Base-by-base conservation (phyloP, 2,113 vertebrate species). In the Macrotus californicus region DNA sequence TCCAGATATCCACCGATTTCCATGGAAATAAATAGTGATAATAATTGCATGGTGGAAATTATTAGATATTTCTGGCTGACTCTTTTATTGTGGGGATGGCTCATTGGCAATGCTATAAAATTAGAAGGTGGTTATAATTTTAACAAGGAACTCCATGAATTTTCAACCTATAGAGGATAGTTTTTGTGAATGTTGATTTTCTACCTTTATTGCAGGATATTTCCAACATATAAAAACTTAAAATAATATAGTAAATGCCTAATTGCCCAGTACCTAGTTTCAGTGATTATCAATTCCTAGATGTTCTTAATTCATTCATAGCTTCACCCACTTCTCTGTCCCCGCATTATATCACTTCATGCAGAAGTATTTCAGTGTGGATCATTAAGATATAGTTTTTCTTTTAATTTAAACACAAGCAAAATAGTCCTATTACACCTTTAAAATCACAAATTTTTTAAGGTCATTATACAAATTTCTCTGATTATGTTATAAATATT, bases 91-190 rank as follows among this genome's bases (percentile, higher is more conserved):
- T 52, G 61, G 36, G 7, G 8, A 88, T 39, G 87, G 92, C 24
- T 94, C 85, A 86, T 41, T 89, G 93, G 61, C 61, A 76, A n/a
- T 59, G 59, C 52, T 52, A 75, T 90, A 59, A 85, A 91, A 93
- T 94, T 94, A 91, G 67, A 80, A 87, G 52, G 81, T 39, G 61
- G 46, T 50, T 82, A 86, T 87, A 61, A 94, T 64, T 48, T 39
- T 84, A 67, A 87, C 26, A 83, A 93, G 75, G 19, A 83, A 79
- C n/a, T 48, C 81, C 59, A 82, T 46, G 61, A 77, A 80, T 91
- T 87, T 94, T 86, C 48, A 93, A 86, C 9, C 29, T 81, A 56
- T 11, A 67, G 43, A 94, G 61, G 72, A 88, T 1, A 73, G 2
- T 31, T 86, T 76, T 52, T 66, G 69, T 52, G 39, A 94, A 79